Percentiles rank a stretch among this genome's conserved stretches.
These are phyloP conservation scores for Drosophila atripex DNA, from an alignment of 2,888 invertebrate genomes.

Conservation along the genomic window DNA sequence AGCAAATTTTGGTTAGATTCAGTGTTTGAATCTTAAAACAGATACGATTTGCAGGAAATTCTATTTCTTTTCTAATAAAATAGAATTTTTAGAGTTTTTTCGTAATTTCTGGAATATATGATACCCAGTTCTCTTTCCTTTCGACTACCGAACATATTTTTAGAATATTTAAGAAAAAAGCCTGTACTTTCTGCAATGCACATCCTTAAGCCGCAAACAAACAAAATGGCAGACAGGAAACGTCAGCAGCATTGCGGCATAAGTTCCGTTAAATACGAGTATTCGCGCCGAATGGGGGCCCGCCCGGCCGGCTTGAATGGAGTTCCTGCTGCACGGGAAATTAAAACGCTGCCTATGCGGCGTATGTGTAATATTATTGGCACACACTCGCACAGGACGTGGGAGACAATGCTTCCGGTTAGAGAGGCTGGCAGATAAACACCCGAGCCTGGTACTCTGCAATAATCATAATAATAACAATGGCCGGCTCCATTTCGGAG, in stretches of 20 bases:
- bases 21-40: background rate
- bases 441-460: slow-evolving; percentile 13
- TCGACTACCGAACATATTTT: no score
- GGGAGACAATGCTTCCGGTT: slow-evolving; percentile 31
- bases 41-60: background rate
- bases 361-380: slow-evolving; percentile 76
- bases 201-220: slow-evolving; percentile 5
- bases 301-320: slow-evolving; percentile 56
- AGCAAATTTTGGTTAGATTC: background rate
- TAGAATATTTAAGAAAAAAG: background rate
- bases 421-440: slow-evolving; percentile 25
- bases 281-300: background rate
- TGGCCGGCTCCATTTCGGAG: slow-evolving; percentile 44
- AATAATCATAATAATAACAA: slow-evolving; percentile 42
- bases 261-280: slow-evolving; percentile 54
- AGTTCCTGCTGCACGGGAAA: slow-evolving; percentile 42
- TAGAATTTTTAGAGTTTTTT: background rate
- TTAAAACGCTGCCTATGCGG: slow-evolving; percentile 60
- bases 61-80: background rate
- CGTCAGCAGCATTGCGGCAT: slow-evolving; percentile 56
- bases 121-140: no score
- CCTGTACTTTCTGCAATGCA: background rate
- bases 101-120: no score
- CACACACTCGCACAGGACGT: slow-evolving; percentile 32
- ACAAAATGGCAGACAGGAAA: slow-evolving; percentile 61